Conservation (phyloP, 2,113 vertebrate species). For the Thermophis baileyi region DNA sequence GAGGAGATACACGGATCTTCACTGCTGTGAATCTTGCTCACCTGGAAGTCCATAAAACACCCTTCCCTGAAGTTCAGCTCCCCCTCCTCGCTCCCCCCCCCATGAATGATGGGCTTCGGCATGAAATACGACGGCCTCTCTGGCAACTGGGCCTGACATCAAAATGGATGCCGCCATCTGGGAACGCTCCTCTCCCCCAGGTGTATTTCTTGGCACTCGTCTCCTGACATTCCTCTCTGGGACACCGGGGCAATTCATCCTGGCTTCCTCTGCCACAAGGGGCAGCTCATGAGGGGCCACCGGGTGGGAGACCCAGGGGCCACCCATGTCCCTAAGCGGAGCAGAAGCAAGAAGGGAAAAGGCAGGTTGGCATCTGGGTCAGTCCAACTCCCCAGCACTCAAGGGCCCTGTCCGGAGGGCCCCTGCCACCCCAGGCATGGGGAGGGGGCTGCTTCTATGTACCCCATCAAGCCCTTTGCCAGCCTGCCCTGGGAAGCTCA, state of each 20-base stretch:
- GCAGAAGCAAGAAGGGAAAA: neutral
- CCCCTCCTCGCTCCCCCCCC: too few relatives aligned
- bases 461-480: neutral
- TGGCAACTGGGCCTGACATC: neutral
- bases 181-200: neutral
- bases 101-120: neutral
- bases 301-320: neutral
- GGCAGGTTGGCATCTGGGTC: neutral
- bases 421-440: neutral
- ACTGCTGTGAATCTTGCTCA: neutral
- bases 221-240: neutral
- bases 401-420: neutral
- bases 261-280: neutral
- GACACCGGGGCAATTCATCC: neutral
- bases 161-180: conserved; percentile 2
- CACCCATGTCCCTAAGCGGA: neutral
- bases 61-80: neutral
- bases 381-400: neutral
- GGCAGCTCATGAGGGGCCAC: neutral
- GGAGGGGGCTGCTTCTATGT: neutral
- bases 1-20: conserved; percentile 1
- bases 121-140: neutral
- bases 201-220: neutral
- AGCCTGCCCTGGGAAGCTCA: neutral
- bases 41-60: conserved; percentile 8